Evolutionary conservation across 2,888 invertebrate genomes (phyloP), one percentile per base, ranked within the genome.

Genomic region (Tipula confusa): DNA sequence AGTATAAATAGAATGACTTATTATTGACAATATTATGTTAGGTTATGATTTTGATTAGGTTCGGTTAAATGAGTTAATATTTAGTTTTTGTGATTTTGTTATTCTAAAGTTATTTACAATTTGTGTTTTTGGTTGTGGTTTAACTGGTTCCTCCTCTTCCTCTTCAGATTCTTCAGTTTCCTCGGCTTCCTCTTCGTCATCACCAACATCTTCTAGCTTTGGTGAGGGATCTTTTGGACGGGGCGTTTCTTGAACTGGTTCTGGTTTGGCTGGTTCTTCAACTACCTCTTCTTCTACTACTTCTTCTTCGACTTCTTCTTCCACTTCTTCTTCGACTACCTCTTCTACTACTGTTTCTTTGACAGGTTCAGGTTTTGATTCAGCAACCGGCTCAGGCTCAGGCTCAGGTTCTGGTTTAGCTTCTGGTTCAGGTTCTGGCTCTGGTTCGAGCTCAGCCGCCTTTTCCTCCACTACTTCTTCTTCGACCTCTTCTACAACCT

Each of bases 201-300:
- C 83, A 15, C 18, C 79, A 83, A 79, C 83, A 48, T 83, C 79
- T 48, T 80, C 31, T 31, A 80, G 80, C 80, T 80, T 80, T 29
- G 80, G 80, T 29, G 80, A 80, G 31, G 80, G 80, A 80, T 80
- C 80, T 29, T 80, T 80, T 28, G 29, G 29, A 5, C 29, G 31
- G 15, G 38, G 38, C 83, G 43, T 36, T 38, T 80, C 82, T 31
- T 43, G 24, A 11, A 36, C 64, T 9, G 64, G 64, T 9, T 64
- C 64, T 24, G 64, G 64, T 24, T 82, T 33, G n/a, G 29, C 36
- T 82, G 29, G 80, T 18, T 80, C 80, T 29, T 29, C n/a, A 1
- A 29, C 80, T 6, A 29, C 29, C n/a, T n/a, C n/a, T 29, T 36
- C 28, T 38, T 15, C 18, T 1, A 28, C 24, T 24, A 38, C n/a